Conservation (phyloP, 35 echinoderm and acorn worm genomes). For the Ophiothrix spiculata region DNA sequence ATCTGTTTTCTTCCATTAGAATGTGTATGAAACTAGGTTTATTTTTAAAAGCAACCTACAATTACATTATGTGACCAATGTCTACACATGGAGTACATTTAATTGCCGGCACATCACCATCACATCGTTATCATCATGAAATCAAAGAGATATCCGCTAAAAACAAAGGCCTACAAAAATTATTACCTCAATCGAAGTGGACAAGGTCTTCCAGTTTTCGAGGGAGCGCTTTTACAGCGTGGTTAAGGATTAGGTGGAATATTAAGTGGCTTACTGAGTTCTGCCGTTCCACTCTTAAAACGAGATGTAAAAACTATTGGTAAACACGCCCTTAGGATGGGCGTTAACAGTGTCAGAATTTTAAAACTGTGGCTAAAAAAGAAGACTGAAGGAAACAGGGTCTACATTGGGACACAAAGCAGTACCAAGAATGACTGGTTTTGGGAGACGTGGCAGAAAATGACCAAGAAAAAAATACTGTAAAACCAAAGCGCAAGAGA, state of each 20-base stretch:
- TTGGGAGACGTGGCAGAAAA: too few species aligned
- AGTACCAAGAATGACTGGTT: too few species aligned
- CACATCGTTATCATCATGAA: too few species aligned
- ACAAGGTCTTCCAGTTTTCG: constrained; percentile 40
- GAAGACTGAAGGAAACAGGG: neutral
- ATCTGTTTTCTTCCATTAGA: constrained; percentile 23
- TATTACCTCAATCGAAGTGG: too few species aligned
- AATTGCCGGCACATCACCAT: too few species aligned
- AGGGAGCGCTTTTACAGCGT: neutral
- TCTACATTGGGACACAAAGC: too few species aligned
- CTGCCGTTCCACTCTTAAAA: constrained; percentile 30
- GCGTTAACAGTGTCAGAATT: neutral
- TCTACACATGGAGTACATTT: too few species aligned
- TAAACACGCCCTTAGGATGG: neutral
- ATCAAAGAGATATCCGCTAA: too few species aligned
- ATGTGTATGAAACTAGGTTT: neutral
- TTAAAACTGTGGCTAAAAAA: neutral
- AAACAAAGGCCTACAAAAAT: neutral
- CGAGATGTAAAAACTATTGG: neutral
- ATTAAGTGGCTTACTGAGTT: neutral
- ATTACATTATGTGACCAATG: too few species aligned
- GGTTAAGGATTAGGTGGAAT: constrained; percentile 36
- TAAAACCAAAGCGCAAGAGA: too few species aligned
- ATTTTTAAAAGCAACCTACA: too few species aligned
- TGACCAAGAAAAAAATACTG: too few species aligned